Evolutionary conservation across 1,140 invertebrate species (phyloP).

Genomic region (Nilaparvata lugens): DNA sequence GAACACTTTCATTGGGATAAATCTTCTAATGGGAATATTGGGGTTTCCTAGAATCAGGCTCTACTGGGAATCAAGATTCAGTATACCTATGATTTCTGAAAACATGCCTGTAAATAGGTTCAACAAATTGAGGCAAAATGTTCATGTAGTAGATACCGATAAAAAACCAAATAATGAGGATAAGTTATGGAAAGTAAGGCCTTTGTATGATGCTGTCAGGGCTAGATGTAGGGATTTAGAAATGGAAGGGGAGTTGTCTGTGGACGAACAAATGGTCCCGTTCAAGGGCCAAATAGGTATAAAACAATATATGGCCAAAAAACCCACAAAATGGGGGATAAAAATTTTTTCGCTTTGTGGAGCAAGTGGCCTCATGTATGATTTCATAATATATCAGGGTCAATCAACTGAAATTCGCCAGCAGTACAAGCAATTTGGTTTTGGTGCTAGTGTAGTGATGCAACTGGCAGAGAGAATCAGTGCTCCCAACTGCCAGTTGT

Average conservation of each 20-base stretch:
- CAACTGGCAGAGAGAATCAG: constrained; percentile 9
- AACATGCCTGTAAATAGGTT: constrained; percentile 5
- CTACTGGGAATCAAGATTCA: constrained; percentile 12
- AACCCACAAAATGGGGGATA: constrained; percentile 15
- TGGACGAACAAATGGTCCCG: constrained; percentile 17
- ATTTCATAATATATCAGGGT: constrained; percentile 16
- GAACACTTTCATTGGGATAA: constrained; percentile 2
- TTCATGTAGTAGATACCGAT: not conserved
- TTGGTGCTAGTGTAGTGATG: constrained; percentile 6
- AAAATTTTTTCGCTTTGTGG: constrained; percentile 17
- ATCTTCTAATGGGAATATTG: constrained; percentile 11
- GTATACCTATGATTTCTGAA: constrained; percentile 1
- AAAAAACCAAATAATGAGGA: not conserved
- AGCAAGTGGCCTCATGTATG: constrained; percentile 11
- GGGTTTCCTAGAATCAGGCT: constrained; percentile 6
- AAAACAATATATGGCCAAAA: constrained; percentile 6
- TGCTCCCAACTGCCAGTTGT: constrained; percentile 9
- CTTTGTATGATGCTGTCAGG: constrained; percentile 5
- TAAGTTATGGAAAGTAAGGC: constrained; percentile 12
- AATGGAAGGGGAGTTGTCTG: constrained; percentile 5
- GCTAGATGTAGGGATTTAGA: not conserved
- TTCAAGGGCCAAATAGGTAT: constrained; percentile 5
- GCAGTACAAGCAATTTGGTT: constrained; percentile 7
- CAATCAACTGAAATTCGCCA: constrained; percentile 2
- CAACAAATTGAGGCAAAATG: constrained; percentile 9